Evolutionary conservation across 2,113 vertebrate species (phyloP), one percentile per base, ranked within the genome.

Genomic region (Deroptyus accipitrinus): DNA sequence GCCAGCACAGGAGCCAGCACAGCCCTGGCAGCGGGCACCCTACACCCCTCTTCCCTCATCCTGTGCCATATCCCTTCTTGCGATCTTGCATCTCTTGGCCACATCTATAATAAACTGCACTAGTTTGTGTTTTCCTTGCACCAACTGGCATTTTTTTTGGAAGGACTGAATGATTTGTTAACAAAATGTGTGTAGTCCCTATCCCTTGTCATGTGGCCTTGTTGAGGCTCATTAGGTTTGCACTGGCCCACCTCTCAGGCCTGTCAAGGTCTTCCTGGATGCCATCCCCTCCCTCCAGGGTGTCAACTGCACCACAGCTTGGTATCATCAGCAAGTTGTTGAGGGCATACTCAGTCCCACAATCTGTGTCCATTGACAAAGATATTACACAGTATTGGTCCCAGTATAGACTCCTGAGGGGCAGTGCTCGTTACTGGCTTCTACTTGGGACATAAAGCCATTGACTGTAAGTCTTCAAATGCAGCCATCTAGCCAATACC

Each of bases 351-450:
- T 7, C 0, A 0, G 37, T 74, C 35, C 19, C 30, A 10, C 19
- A 24, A 4, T 16, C 13, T 31, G 0, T 73, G 76, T 49, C 23
- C 27, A 10, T 23, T 37, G 23, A 19, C 73, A 10, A 77, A 73
- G 54, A 37, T 63, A 73, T 15, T 49, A 49, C 80, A 41, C 2
- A 22, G 11, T 44, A 9, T 15, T 92, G 24, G 20, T 37, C 18
- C 4, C 8, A 11, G 0, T 66, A 18, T 2, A 1, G 44, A 30
- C 9, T 5, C 10, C 15, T 42, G 23, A 57, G 37, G 48, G 31
- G 17, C 17, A 3, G 7, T 23, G 35, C 17, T 59, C 1, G 1
- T 72, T 51, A 46, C 16, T 72, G 35, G 13, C 42, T 41, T 87
- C 49, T 59, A 14, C 57, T 23, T 66, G 24, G 11, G 24, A 11